A percentile compares a stretch with the other conserved stretches of the same genome.
phyloP scores from a whole-genome alignment of 2,888 invertebrate species.

The Xanthia togata region DNA sequence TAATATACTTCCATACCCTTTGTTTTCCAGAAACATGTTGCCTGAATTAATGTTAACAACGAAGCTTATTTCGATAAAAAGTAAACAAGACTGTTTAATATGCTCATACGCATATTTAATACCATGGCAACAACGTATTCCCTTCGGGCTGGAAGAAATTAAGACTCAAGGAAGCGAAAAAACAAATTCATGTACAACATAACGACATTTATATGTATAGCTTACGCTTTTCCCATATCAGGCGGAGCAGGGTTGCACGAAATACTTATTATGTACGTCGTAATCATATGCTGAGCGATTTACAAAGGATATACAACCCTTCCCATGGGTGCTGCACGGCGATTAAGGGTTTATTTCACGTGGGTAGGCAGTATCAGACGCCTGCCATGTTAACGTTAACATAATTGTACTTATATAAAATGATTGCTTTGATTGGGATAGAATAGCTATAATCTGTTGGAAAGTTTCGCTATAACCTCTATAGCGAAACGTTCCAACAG shows the following conservation, averaged over 20 bases:
- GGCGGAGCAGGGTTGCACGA: not conserved
- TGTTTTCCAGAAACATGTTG: not conserved
- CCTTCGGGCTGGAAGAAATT: conserved; percentile 47
- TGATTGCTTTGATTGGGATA: conserved; percentile 27
- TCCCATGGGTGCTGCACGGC: conserved; percentile 22
- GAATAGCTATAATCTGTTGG: not conserved
- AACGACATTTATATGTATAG: not conserved
- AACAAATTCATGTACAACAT: conserved; percentile 34
- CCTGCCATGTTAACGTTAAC: conserved; percentile 6
- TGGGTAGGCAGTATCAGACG: conserved; percentile 12
- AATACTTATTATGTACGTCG: conserved; percentile 41
- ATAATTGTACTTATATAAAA: conserved; percentile 17
- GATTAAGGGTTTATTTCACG: conserved; percentile 50
- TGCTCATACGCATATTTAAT: conserved; percentile 21
- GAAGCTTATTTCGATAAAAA: conserved; percentile 5
- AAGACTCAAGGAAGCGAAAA: conserved; percentile 41
- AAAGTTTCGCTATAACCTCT: not conserved
- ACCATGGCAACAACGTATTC: conserved; percentile 18
- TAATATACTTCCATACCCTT: conserved; percentile 1
- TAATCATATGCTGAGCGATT: conserved; percentile 58
- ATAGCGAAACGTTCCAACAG: no score
- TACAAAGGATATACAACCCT: conserved; percentile 43
- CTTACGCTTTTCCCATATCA: conserved; percentile 24
- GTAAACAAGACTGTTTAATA: conserved; percentile 19
- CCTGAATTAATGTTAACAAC: conserved; percentile 7